Conservation (phyloP, 2,113 vertebrate species). For the Rostratula benghalensis region DNA sequence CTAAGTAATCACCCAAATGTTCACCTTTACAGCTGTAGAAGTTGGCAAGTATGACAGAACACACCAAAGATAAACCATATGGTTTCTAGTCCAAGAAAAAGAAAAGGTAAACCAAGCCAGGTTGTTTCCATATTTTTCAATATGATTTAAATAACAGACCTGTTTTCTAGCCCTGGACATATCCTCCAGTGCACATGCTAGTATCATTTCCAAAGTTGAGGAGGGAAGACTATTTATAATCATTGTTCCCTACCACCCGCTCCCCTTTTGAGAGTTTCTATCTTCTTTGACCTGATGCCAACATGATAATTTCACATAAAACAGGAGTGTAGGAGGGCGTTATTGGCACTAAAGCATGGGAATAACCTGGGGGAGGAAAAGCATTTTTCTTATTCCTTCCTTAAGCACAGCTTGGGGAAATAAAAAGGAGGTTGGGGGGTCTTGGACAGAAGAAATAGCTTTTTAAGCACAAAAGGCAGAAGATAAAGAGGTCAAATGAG, state of each 20-base stretch:
- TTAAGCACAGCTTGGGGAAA: not conserved
- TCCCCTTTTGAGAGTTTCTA: not conserved
- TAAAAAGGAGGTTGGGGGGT: not conserved
- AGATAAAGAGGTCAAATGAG: not conserved
- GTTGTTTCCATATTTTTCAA: constrained; percentile 14
- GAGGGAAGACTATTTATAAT: not conserved
- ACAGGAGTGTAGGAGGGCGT: constrained; percentile 33
- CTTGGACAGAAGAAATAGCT: not conserved
- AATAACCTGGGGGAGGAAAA: constrained; percentile 50
- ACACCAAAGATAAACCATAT: not conserved
- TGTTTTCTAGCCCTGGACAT: not conserved
- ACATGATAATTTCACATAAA: constrained; percentile 30
- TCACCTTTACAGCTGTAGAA: constrained; percentile 6
- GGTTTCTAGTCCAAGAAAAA: constrained; percentile 2
- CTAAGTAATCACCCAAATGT: not conserved
- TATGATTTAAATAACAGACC: constrained; percentile 42
- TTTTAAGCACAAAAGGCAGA: not conserved
- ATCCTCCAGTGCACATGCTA: not conserved
- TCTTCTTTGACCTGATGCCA: constrained; percentile 44
- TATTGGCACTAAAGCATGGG: constrained; percentile 61
- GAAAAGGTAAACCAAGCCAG: constrained; percentile 7
- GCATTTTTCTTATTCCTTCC: not conserved
- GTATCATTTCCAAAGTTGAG: not conserved
- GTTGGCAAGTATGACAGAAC: not conserved
- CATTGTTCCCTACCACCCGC: not conserved